Evolutionary conservation across 2,113 vertebrate genomes (phyloP).

Genomic region (Pollachius pollachius): DNA sequence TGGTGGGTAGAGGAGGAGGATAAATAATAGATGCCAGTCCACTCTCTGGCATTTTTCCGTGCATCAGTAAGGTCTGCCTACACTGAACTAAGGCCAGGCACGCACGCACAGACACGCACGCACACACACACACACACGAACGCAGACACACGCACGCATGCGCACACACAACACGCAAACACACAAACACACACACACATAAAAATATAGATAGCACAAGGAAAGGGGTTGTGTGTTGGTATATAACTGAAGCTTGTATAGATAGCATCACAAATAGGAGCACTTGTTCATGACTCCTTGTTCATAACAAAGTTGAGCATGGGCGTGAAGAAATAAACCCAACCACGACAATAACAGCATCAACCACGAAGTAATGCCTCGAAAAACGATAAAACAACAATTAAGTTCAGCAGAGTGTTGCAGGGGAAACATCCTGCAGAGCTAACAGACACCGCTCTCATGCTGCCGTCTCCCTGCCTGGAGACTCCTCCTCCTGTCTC

Average conservation of each 20-base stretch:
- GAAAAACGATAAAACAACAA: no score
- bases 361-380: no score
- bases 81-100: conserved; percentile 34
- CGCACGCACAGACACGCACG: no score
- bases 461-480: conserved; percentile 24
- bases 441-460: conserved; percentile 31
- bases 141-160: conserved; percentile 7
- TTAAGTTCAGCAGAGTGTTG: conserved; percentile 12
- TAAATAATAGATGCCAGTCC: conserved; percentile 74
- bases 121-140: background rate
- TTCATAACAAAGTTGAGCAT: no score
- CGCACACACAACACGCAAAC: background rate
- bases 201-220: background rate
- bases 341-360: no score
- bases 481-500: conserved; percentile 25
- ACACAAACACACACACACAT: background rate
- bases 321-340: no score
- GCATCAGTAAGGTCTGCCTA: conserved; percentile 42
- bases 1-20: conserved; percentile 57
- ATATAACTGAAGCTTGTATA: no score
- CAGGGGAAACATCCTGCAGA: conserved; percentile 32
- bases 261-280: no score
- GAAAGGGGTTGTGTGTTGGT: no score
- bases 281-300: no score
- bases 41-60: conserved; percentile 66